Conservation (phyloP, 2,888 invertebrate genomes). For the Tetramorium bicarinatum region DNA sequence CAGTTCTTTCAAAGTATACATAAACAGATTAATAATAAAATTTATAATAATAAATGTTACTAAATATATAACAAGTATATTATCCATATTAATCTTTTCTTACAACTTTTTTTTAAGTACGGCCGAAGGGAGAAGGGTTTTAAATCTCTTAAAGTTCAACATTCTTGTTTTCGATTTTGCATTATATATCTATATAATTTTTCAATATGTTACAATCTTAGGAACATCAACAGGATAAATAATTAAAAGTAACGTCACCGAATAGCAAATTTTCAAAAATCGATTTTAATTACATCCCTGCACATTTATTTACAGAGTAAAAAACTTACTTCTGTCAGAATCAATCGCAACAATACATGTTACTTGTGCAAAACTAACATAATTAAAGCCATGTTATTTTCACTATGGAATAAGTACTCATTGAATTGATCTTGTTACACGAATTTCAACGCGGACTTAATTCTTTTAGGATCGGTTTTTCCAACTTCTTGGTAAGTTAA, state of each 20-base stretch:
- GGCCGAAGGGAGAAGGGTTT: conserved; percentile 14
- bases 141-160: conserved; percentile 17
- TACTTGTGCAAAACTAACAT: conserved; percentile 59
- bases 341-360: conserved; percentile 53
- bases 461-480: neutral
- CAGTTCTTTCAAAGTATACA: neutral
- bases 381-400: conserved; percentile 59
- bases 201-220: conserved; percentile 76
- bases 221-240: conserved; percentile 82
- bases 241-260: conserved; percentile 71
- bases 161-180: conserved; percentile 47
- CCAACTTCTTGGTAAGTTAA: too few relatives aligned
- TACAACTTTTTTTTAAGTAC: neutral
- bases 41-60: conserved; percentile 24
- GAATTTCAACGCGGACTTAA: conserved; percentile 20
- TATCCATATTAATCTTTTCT: neutral
- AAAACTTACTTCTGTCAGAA: conserved; percentile 75
- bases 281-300: conserved; percentile 65
- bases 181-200: conserved; percentile 64
- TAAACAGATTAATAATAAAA: conserved; percentile 17
- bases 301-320: conserved; percentile 81
- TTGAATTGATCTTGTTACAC: conserved; percentile 53
- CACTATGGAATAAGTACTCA: conserved; percentile 68
- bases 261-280: conserved; percentile 73
- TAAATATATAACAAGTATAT: neutral